Percentiles rank a stretch among this genome's conserved stretches.
Evolutionary conservation across 2,888 invertebrate genomes (phyloP).

Genomic region (Rhingia rostrata): DNA sequence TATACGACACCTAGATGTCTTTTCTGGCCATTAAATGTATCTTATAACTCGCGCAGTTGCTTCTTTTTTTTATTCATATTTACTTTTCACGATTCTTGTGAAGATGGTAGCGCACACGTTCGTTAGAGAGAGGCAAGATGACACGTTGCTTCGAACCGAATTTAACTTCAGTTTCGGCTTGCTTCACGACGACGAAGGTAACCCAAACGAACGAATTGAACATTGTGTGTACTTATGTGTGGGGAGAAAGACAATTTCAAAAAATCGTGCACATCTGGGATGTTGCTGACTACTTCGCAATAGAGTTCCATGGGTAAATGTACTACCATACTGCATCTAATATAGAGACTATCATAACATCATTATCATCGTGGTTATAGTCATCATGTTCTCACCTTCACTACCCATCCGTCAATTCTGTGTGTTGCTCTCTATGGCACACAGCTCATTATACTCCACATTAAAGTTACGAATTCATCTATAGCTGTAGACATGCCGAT

Average conservation of each 20-base stretch:
- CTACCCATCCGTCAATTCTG: conserved; percentile 46
- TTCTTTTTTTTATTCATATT: conserved; percentile 34
- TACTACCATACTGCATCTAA: conserved; percentile 18
- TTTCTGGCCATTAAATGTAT: conserved; percentile 50
- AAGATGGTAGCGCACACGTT: conserved; percentile 61
- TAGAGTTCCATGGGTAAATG: conserved; percentile 54
- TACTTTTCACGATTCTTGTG: conserved; percentile 66
- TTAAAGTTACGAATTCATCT: conserved; percentile 27
- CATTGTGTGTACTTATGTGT: conserved; percentile 41
- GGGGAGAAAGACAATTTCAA: conserved; percentile 60
- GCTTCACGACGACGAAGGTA: conserved; percentile 36
- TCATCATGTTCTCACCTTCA: conserved; percentile 70
- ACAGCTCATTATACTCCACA: conserved; percentile 38
- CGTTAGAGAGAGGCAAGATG: conserved; percentile 65
- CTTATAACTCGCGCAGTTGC: conserved; percentile 26
- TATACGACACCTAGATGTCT: conserved; percentile 79
- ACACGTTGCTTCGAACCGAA: conserved; percentile 51
- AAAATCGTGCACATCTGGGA: conserved; percentile 72
- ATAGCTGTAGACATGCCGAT: neutral
- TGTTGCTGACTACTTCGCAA: conserved; percentile 63
- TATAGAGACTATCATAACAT: conserved; percentile 29
- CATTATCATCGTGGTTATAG: conserved; percentile 58
- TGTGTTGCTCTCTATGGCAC: conserved; percentile 4
- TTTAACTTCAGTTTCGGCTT: conserved; percentile 44
- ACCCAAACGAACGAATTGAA: conserved; percentile 47